A percentile compares a stretch with the other conserved stretches of the same genome.
phyloP scores from a whole-genome alignment of 2,113 vertebrate species.

The Chlorocebus sabaeus region DNA sequence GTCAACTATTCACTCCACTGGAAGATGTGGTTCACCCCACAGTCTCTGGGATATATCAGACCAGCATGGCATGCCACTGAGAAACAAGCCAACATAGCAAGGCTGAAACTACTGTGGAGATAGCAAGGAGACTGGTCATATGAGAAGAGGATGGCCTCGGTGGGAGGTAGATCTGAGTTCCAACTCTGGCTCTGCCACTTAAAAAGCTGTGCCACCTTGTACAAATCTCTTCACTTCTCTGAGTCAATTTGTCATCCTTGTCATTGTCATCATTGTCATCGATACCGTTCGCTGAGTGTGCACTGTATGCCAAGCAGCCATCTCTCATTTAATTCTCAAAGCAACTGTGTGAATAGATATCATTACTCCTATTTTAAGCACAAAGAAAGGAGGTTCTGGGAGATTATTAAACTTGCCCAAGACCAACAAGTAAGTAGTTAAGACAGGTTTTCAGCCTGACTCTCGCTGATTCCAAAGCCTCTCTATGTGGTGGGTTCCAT shows the following conservation, averaged over 20 bases:
- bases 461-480: neutral
- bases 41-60: neutral
- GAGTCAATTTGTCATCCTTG: neutral
- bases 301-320: neutral
- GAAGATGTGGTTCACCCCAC: neutral
- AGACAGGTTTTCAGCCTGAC: neutral
- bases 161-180: neutral
- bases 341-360: neutral
- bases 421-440: neutral
- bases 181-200: neutral
- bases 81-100: neutral
- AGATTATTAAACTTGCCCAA: neutral
- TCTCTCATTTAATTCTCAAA: neutral
- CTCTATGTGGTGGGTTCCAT: neutral
- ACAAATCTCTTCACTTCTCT: neutral
- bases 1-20: neutral
- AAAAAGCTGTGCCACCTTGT: neutral
- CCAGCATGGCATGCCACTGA: accelerated
- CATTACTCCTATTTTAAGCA: neutral
- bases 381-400: neutral
- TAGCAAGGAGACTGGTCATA: neutral
- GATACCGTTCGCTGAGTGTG: no score
- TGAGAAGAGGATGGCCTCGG: neutral
- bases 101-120: accelerated
- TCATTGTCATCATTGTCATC: neutral